phyloP scores from a whole-genome alignment of 2,797 vertebrate genomes.

The Caiman crocodilus region DNA sequence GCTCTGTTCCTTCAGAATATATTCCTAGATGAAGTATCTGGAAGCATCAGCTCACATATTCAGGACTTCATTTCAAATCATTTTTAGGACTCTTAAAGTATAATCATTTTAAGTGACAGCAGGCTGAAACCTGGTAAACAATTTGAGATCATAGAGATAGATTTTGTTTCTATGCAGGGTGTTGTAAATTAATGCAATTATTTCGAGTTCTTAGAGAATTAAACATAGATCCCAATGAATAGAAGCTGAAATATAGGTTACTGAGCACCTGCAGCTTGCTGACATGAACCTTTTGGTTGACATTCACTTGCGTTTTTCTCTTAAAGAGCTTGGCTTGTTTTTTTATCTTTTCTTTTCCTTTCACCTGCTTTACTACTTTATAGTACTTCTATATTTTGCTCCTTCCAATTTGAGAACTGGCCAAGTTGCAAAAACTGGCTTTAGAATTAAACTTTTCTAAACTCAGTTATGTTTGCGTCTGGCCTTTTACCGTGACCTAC shows the following conservation, averaged over 20 bases:
- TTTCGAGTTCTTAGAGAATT: conserved; percentile 34
- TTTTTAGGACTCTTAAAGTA: background rate
- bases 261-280: conserved; percentile 18
- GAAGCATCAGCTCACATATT: background rate
- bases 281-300: background rate
- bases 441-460: background rate
- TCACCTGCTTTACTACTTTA: background rate
- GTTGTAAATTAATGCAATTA: conserved; percentile 24
- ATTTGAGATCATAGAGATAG: background rate
- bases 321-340: background rate
- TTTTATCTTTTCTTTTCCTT: background rate
- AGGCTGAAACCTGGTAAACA: background rate
- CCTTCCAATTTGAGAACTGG: background rate
- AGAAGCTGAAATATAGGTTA: conserved; percentile 18
- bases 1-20: background rate
- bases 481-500: background rate
- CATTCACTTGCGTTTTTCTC: background rate
- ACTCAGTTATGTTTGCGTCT: background rate
- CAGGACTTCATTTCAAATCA: background rate
- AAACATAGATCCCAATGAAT: background rate
- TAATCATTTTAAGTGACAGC: background rate
- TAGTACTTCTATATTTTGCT: background rate
- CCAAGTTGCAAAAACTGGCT: background rate
- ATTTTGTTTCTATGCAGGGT: conserved; percentile 38
- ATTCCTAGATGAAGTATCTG: background rate